Conservation (phyloP, 2,113 vertebrate species). For the Thinocorus orbignyianus region DNA sequence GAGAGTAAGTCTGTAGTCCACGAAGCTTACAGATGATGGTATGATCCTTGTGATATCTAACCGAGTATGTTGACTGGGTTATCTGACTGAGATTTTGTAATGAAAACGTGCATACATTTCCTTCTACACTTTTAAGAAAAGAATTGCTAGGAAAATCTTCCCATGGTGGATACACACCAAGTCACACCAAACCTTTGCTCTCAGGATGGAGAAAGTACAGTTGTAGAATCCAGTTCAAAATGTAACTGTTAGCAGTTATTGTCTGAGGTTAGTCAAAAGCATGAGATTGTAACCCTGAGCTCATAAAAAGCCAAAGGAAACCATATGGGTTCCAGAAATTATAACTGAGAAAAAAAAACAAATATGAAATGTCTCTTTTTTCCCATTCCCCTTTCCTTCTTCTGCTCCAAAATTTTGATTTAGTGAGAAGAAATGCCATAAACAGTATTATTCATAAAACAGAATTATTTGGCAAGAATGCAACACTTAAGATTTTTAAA, state of each 20-base stretch:
- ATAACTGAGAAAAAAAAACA: neutral
- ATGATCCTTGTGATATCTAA: neutral
- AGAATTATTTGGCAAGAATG: neutral
- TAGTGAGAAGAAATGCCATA: neutral
- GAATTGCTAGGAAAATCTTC: neutral
- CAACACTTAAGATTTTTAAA: neutral
- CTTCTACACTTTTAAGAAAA: neutral
- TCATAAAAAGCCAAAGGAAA: neutral
- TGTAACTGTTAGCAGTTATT: neutral
- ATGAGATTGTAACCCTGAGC: neutral
- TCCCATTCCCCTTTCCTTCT: neutral
- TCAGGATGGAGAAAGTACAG: neutral
- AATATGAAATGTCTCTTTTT: neutral
- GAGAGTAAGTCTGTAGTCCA: neutral
- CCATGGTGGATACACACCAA: neutral
- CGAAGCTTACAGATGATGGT: neutral
- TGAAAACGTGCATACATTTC: neutral
- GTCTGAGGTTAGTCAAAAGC: neutral
- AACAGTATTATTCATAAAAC: neutral
- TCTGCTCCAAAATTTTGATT: neutral
- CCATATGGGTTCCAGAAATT: neutral
- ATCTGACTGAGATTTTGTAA: neutral
- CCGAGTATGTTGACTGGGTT: neutral
- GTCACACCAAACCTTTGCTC: neutral
- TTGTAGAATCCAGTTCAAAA: neutral